Evolutionary conservation across 1,140 invertebrate genomes (phyloP).

Genomic region (Riptortus pedestris): DNA sequence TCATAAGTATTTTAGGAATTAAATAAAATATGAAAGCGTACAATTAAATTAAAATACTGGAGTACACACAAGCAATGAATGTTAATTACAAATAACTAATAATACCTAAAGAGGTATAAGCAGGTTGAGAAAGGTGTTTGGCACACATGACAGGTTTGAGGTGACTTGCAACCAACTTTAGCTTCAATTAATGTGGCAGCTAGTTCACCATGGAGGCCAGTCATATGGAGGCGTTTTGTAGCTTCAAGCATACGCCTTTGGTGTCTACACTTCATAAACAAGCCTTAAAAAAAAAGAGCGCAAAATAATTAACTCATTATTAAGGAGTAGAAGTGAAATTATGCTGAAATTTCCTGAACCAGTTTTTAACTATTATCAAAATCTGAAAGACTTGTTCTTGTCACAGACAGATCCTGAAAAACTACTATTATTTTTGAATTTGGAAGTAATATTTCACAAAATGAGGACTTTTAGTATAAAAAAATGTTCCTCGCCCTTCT

Average conservation of each 20-base stretch:
- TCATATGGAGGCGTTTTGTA: slow-evolving; percentile 28
- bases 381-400: not conserved
- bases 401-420: no score
- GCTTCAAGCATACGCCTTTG: slow-evolving; percentile 31
- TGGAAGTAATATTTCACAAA: no score
- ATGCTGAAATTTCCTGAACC: not conserved
- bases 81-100: not conserved
- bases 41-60: no score
- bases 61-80: no score
- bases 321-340: not conserved
- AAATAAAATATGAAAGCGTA: no score
- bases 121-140: slow-evolving; percentile 23
- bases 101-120: slow-evolving; percentile 30
- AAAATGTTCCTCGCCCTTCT: no score
- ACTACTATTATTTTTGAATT: no score
- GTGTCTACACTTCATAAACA: slow-evolving; percentile 34
- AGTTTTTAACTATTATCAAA: not conserved
- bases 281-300: slow-evolving; percentile 30
- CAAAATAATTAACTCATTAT: not conserved
- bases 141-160: slow-evolving; percentile 29
- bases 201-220: slow-evolving; percentile 31
- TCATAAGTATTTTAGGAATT: no score
- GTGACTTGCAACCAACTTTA: slow-evolving; percentile 28
- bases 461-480: no score
- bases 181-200: slow-evolving; percentile 25